Percentiles rank a stretch among this genome's conserved stretches.
These are phyloP conservation scores for Heptranchias perlo DNA, from an alignment of 2,113 vertebrate species.

Conservation along the genomic window DNA sequence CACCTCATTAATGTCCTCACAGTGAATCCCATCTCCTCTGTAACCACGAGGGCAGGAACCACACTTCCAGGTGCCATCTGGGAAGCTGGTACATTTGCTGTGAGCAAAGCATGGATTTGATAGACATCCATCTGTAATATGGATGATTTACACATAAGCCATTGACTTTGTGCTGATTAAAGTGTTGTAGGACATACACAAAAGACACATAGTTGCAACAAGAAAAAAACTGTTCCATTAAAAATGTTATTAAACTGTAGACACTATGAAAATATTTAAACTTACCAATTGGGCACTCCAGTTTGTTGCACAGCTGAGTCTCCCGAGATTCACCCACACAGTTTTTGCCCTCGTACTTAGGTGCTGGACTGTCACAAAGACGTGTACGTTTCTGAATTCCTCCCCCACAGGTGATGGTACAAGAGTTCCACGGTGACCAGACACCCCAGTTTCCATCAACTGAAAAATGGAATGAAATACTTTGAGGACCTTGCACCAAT, in stretches of 20 bases:
- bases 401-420: conserved; percentile 84
- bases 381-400: conserved; percentile 78
- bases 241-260: neutral
- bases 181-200: neutral
- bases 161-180: neutral
- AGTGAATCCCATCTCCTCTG: conserved; percentile 78
- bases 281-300: conserved; percentile 72
- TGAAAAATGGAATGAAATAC: conserved; percentile 48
- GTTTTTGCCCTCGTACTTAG: conserved; percentile 83
- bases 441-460: conserved; percentile 94
- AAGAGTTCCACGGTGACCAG: conserved; percentile 89
- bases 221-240: no score
- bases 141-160: neutral
- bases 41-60: conserved; percentile 84
- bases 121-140: conserved; percentile 79
- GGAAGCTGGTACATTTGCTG: conserved; percentile 75
- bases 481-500: neutral
- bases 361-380: conserved; percentile 81
- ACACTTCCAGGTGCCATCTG: conserved; percentile 88
- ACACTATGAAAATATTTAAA: neutral
- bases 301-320: conserved; percentile 78
- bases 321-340: conserved; percentile 70
- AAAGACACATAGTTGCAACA: neutral
- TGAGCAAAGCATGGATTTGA: conserved; percentile 92
- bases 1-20: conserved; percentile 90